phyloP scores from a whole-genome alignment of 1,140 invertebrate genomes.

The Nomia melanderi region DNA sequence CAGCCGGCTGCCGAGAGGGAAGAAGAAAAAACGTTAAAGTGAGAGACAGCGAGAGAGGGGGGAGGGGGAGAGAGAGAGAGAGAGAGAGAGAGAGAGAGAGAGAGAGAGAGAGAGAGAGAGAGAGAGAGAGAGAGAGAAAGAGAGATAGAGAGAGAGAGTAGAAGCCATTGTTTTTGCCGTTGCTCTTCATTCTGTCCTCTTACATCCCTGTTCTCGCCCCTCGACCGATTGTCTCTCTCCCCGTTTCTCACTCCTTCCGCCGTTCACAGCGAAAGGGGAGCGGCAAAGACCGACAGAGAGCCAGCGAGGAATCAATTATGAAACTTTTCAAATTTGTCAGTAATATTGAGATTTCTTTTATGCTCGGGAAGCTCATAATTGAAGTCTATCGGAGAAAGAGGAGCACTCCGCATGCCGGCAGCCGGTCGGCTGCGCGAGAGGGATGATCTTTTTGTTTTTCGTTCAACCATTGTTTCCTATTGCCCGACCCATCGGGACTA shows the following conservation, averaged over 20 bases:
- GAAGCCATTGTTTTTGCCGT: slow-evolving; percentile 74
- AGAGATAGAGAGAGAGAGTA: no score
- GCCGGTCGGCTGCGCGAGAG: slow-evolving; percentile 50
- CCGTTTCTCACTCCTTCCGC: slow-evolving; percentile 22
- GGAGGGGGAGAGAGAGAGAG: no score
- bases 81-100: no score
- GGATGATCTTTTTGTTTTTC: slow-evolving; percentile 79
- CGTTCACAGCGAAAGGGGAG: slow-evolving; percentile 8
- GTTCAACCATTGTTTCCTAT: slow-evolving; percentile 77
- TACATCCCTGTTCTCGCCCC: slow-evolving; percentile 61
- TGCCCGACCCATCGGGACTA: slow-evolving; percentile 62
- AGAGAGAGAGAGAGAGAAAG: no score
- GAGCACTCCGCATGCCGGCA: slow-evolving; percentile 45
- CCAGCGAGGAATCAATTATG: slow-evolving; percentile 79
- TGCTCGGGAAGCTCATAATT: slow-evolving; percentile 77
- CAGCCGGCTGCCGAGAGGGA: slow-evolving; percentile 67
- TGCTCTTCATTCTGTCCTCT: slow-evolving; percentile 67
- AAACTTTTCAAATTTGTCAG: slow-evolving; percentile 82
- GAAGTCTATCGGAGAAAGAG: slow-evolving; percentile 78
- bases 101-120: no score
- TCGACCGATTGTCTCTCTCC: no score
- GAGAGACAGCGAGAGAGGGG: no score
- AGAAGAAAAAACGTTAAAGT: no score
- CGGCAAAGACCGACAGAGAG: slow-evolving; percentile 57
- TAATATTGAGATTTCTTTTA: slow-evolving; percentile 82